Evolutionary conservation across 2,797 vertebrate genomes (phyloP).

Genomic region (Sarcoramphus papa): DNA sequence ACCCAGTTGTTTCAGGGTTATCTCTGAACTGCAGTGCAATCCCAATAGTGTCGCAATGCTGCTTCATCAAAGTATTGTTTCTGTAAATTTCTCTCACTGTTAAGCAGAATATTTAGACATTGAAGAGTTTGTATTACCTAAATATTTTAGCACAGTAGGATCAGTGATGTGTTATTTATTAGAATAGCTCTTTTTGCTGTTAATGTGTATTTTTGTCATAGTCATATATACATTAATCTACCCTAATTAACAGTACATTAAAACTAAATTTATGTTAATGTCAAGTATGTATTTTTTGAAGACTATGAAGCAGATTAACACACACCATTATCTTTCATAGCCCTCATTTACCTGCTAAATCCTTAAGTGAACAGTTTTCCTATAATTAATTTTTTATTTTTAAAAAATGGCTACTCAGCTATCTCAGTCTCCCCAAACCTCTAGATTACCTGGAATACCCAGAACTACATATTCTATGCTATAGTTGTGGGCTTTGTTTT

Average conservation of each 20-base stretch:
- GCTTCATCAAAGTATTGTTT: neutral
- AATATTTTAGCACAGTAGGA: neutral
- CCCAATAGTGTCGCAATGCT: neutral
- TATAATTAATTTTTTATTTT: neutral
- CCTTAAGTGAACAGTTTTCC: neutral
- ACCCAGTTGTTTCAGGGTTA: conserved; percentile 41
- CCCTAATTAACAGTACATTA: neutral
- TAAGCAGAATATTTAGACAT: neutral
- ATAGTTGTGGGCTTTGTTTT: neutral
- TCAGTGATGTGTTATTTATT: neutral
- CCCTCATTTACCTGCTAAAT: neutral
- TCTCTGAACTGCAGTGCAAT: conserved; percentile 39
- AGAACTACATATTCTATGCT: neutral
- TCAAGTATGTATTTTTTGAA: neutral
- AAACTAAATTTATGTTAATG: neutral
- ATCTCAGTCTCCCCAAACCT: neutral
- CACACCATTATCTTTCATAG: neutral
- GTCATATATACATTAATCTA: neutral
- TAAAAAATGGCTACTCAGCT: neutral
- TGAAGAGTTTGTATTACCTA: neutral
- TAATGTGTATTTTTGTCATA: neutral
- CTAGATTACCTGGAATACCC: neutral
- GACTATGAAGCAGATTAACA: neutral
- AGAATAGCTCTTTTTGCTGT: neutral
- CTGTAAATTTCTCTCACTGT: neutral